phyloP scores from a whole-genome alignment of 2,888 invertebrate genomes.

The Bimastos eiseni region DNA sequence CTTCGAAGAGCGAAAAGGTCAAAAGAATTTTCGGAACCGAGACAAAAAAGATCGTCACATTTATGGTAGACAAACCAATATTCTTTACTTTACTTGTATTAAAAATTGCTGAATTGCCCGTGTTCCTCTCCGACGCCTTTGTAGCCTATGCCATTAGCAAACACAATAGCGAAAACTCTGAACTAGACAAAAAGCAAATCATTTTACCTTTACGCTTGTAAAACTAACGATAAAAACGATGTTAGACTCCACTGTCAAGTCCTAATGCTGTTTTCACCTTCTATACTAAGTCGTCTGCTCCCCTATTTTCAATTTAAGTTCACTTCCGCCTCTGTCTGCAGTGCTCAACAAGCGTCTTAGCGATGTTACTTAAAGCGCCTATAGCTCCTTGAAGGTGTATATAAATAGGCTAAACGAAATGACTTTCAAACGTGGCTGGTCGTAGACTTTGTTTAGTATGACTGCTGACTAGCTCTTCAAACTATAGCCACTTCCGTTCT shows the following conservation, averaged over 20 bases:
- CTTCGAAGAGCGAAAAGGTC: neutral
- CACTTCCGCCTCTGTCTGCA: neutral
- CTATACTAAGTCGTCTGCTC: neutral
- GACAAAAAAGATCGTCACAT: neutral
- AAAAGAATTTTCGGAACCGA: neutral
- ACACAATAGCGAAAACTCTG: neutral
- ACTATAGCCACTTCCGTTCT: neutral
- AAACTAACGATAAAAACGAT: neutral
- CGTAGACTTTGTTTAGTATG: neutral
- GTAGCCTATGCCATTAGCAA: neutral
- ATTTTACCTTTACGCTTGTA: neutral
- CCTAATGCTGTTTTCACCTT: neutral
- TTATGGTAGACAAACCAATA: neutral
- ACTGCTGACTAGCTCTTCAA: neutral
- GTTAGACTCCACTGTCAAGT: neutral
- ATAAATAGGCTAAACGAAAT: neutral
- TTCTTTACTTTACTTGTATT: neutral
- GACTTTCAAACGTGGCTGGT: neutral
- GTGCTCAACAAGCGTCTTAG: neutral
- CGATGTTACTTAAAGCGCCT: neutral
- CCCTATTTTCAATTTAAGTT: neutral
- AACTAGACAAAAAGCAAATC: neutral
- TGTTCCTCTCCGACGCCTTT: neutral
- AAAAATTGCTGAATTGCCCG: neutral
- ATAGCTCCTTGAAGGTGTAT: neutral